These are phyloP conservation scores for Epistrophe eligans DNA, from an alignment of 2,888 invertebrate genomes.

Conservation along the genomic window DNA sequence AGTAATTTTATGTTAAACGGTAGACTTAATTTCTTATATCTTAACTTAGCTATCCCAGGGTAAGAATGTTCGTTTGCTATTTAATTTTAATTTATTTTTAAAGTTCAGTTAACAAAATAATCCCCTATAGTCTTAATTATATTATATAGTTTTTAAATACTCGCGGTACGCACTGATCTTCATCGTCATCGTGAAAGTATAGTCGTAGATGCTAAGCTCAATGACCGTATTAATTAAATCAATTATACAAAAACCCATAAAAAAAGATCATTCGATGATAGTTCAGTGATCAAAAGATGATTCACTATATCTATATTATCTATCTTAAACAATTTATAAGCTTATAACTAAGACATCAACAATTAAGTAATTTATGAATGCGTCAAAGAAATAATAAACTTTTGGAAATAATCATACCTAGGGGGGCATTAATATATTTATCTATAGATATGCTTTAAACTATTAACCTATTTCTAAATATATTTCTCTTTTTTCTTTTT, in stretches of 20 bases:
- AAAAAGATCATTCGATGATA: background rate
- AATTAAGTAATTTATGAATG: conserved; percentile 6
- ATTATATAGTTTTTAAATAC: too few relatives aligned
- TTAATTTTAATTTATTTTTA: too few relatives aligned
- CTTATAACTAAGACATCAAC: background rate
- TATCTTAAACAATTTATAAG: background rate
- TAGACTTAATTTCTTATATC: too few relatives aligned
- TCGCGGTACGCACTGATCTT: too few relatives aligned
- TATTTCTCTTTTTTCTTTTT: background rate
- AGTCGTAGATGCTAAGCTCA: background rate
- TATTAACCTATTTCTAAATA: background rate
- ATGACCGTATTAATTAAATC: background rate
- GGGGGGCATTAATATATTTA: too few relatives aligned
- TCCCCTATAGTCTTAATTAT: too few relatives aligned
- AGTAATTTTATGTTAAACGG: too few relatives aligned
- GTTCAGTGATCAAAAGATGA: background rate
- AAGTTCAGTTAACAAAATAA: too few relatives aligned
- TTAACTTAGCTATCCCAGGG: too few relatives aligned
- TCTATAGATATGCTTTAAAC: background rate
- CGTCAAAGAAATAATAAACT: background rate
- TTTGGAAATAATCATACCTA: background rate
- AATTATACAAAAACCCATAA: background rate
- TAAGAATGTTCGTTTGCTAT: too few relatives aligned
- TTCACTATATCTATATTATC: background rate
- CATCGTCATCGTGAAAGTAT: too few relatives aligned